Base-by-base conservation (phyloP, 1,140 invertebrate genomes). In the Pachyrhynchus sulphureomaculatus region DNA sequence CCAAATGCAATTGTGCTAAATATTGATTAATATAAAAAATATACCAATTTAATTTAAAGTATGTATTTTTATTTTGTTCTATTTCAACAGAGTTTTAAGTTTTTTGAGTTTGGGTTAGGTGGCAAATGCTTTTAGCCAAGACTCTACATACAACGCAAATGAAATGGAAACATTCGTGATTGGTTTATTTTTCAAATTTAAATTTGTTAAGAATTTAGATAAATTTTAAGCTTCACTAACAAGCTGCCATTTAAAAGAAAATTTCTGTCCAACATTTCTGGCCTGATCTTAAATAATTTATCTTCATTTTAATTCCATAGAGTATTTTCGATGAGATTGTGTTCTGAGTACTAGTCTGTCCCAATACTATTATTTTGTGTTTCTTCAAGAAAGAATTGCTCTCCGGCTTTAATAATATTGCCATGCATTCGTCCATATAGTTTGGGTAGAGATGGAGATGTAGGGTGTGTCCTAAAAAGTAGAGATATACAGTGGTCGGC, bases 381-480 rank as follows among this genome's bases (percentile, higher is more conserved):
- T 68, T 69, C 39, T 66, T 66, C 15, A 67, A 37, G 36, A 68
- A 69, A 1, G 59, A 55, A 45, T 57, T 69, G 34, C 57, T 68
- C 12, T 48, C 51, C 3, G 65, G 63, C 21, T 55, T 62, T n/a
- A 68, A 41, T 26, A 66, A 20, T 18, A 69, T 45, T 13, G 42
- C 69, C 29, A 69, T 55, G 48, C 61, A 61, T 24, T 59, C 37
- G 32, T 51, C 44, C 15, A 39, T 18, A 33, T 71, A 62, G 24
- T 68, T 67, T 9, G 69, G 69, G 21, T 71, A 68, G 33, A 71
- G 55, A 10, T 67, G 56, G 9, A 71, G 18, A 33, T 54, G 41
- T 4, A 71, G 33, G 15, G 57, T 55, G 48, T 71, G 65, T 21
- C 67, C 69, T 69, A 49, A 44, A 63, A 62, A 44, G 24, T 33